phyloP scores from a whole-genome alignment of 2,888 invertebrate species.

The Amorpha juglandis region DNA sequence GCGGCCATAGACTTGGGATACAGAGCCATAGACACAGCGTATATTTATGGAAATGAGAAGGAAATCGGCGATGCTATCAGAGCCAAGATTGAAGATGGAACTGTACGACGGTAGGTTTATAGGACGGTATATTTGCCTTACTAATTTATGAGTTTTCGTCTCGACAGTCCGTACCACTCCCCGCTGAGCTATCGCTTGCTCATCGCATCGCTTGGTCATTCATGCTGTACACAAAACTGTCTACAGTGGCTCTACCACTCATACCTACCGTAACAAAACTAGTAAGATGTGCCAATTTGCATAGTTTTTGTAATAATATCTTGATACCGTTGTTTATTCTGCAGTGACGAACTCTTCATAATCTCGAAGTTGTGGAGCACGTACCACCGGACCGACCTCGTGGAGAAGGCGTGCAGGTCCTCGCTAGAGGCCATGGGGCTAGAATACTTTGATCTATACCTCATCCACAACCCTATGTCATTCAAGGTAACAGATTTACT shows the following conservation, averaged over 20 bases:
- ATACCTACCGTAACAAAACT: too few species aligned
- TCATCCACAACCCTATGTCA: conserved; percentile 93
- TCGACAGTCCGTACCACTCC: too few species aligned
- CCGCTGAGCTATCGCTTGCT: too few species aligned
- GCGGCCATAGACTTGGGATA: conserved; percentile 86
- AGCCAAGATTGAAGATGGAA: conserved; percentile 79
- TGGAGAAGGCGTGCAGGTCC: conserved; percentile 85
- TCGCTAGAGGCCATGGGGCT: conserved; percentile 87
- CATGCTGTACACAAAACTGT: too few species aligned
- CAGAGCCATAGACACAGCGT: conserved; percentile 85
- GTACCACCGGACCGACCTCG: conserved; percentile 87
- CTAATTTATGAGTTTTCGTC: too few species aligned
- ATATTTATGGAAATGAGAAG: conserved; percentile 83
- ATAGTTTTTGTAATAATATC: too few species aligned
- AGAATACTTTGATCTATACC: conserved; percentile 90
- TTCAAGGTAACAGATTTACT: conserved; percentile 71
- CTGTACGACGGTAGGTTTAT: conserved; percentile 70
- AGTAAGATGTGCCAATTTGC: too few species aligned
- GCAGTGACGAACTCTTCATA: conserved; percentile 87
- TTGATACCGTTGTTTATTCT: conserved; percentile 26
- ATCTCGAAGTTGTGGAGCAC: conserved; percentile 90
- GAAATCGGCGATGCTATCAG: conserved; percentile 80
- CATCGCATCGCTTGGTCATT: too few species aligned
- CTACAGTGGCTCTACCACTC: too few species aligned
- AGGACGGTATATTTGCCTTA: background rate